phyloP scores from a whole-genome alignment of 1,140 invertebrate genomes.

The Sipha flava region DNA sequence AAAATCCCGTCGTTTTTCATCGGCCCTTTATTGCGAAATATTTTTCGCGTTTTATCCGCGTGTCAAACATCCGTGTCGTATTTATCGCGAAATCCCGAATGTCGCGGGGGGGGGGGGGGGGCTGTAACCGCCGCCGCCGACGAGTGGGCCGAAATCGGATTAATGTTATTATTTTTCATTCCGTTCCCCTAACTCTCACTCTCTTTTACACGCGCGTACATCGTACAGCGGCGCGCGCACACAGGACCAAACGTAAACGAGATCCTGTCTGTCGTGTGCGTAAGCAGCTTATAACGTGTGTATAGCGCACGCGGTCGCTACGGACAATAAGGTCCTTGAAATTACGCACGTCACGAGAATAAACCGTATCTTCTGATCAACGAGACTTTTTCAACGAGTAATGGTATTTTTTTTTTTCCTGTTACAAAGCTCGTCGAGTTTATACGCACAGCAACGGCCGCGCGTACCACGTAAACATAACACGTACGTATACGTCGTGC shows the following conservation, averaged over 20 bases:
- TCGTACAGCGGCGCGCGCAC: no score
- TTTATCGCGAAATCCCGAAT: neutral
- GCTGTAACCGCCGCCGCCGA: no score
- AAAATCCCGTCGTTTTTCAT: neutral
- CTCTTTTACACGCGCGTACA: no score
- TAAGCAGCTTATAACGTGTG: constrained; percentile 2
- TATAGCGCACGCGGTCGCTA: neutral
- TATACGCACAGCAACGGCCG: no score
- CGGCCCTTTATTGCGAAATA: neutral
- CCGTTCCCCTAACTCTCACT: neutral
- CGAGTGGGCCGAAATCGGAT: neutral
- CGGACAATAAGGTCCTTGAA: neutral
- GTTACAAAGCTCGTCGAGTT: no score
- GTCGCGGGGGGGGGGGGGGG: neutral
- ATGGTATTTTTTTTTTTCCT: no score
- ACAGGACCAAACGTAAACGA: neutral
- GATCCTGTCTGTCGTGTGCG: neutral
- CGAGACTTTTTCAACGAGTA: no score
- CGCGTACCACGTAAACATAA: neutral
- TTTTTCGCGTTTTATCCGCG: neutral
- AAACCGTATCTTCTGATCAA: no score
- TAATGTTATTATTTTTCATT: constrained; percentile 11
- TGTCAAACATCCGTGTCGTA: constrained; percentile 22
- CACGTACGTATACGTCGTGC: neutral
- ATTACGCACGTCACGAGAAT: no score